These are phyloP conservation scores for Mycetomoellerius zeteki DNA, from an alignment of 1,140 invertebrate species.

Conservation along the genomic window DNA sequence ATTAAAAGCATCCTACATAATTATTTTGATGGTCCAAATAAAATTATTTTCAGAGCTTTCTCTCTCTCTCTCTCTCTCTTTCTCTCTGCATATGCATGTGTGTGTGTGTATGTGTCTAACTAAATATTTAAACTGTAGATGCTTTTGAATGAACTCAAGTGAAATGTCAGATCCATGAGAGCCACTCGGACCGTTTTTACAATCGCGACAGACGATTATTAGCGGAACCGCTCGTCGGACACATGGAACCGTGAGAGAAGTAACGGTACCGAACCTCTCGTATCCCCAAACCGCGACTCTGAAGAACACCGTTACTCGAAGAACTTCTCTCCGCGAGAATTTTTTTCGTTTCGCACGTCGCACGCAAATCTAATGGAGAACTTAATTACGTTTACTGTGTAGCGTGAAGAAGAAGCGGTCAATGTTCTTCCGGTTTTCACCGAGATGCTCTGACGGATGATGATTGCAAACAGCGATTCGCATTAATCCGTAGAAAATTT, in stretches of 20 bases:
- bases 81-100: no score
- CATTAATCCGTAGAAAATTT: conserved; percentile 48
- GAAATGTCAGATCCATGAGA: not conserved
- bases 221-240: conserved; percentile 33
- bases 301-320: conserved; percentile 53
- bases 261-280: conserved; percentile 69
- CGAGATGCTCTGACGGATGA: not conserved
- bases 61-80: no score
- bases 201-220: conserved; percentile 35
- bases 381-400: conserved; percentile 37
- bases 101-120: no score
- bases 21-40: no score
- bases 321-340: conserved; percentile 36
- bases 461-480: conserved; percentile 32
- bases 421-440: conserved; percentile 51
- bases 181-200: conserved; percentile 20
- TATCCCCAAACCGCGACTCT: conserved; percentile 58
- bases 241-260: conserved; percentile 58
- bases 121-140: not conserved
- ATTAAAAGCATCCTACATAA: no score
- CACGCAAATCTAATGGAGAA: conserved; percentile 35
- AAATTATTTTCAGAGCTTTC: no score
- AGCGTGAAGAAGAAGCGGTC: conserved; percentile 3
- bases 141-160: not conserved
- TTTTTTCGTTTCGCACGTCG: conserved; percentile 40